Evolutionary conservation across 2,888 invertebrate genomes (phyloP).

Genomic region (Heliconius charithonia): DNA sequence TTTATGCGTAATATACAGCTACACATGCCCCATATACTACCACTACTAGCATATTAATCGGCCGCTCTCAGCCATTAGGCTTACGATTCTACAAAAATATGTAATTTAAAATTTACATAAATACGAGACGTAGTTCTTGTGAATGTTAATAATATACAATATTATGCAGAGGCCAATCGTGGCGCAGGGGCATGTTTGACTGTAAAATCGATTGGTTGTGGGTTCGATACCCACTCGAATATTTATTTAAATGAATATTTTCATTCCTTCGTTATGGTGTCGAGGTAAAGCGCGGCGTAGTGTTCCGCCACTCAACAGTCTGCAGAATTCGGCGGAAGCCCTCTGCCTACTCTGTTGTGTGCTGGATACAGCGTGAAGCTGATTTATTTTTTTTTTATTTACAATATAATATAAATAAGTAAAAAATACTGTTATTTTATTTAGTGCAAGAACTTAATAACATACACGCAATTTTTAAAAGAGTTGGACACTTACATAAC

Average conservation of each 20-base stretch:
- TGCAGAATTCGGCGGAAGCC: too few species aligned
- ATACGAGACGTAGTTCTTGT: not conserved
- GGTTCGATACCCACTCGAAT: too few species aligned
- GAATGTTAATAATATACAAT: not conserved
- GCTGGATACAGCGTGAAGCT: too few species aligned
- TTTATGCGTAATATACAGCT: constrained; percentile 2
- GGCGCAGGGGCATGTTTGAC: too few species aligned
- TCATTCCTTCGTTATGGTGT: too few species aligned
- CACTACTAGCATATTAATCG: not conserved
- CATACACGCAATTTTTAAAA: not conserved
- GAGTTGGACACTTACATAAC: not conserved
- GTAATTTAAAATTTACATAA: constrained; percentile 13
- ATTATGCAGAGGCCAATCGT: too few species aligned
- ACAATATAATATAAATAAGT: not conserved
- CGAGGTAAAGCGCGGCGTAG: too few species aligned
- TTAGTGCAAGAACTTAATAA: not conserved
- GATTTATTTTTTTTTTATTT: too few species aligned
- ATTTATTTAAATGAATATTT: too few species aligned
- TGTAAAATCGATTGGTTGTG: too few species aligned
- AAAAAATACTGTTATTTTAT: not conserved
- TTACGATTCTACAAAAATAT: not conserved
- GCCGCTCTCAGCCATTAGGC: not conserved
- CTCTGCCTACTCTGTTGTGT: too few species aligned
- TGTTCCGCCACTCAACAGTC: too few species aligned
- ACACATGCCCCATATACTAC: not conserved